Evolutionary conservation across 2,113 vertebrate species (phyloP).

Genomic region (Hiodon alosoides): DNA sequence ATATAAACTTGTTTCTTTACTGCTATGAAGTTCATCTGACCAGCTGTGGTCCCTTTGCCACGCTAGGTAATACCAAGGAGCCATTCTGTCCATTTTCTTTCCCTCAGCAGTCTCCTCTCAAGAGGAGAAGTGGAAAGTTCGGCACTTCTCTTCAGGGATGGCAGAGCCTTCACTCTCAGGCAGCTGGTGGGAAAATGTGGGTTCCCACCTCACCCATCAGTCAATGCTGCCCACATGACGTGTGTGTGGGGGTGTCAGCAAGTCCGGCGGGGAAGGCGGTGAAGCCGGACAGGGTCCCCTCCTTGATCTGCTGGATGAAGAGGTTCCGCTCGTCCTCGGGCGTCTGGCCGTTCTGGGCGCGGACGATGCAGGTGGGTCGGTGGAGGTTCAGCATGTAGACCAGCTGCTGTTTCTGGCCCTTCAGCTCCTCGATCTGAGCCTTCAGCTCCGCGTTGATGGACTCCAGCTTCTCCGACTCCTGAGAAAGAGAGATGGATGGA

Average conservation of each 20-base stretch:
- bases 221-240: conserved; percentile 42
- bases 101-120: conserved; percentile 27
- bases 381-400: conserved; percentile 98
- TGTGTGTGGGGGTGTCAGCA: conserved; percentile 2
- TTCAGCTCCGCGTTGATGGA: conserved; percentile 88
- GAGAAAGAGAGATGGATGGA: not conserved
- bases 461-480: conserved; percentile 98
- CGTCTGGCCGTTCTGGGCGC: conserved; percentile 85
- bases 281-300: conserved; percentile 80
- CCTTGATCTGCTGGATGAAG: conserved; percentile 93
- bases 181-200: not conserved
- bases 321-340: conserved; percentile 92
- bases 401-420: conserved; percentile 94
- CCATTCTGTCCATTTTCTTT: conserved; percentile 17
- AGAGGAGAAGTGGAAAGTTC: conserved; percentile 16
- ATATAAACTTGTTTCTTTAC: conserved; percentile 29
- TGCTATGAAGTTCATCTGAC: conserved; percentile 37
- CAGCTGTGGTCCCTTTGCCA: conserved; percentile 20
- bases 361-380: conserved; percentile 93
- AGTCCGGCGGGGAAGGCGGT: conserved; percentile 29
- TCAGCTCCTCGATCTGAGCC: conserved; percentile 91
- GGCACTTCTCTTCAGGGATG: not conserved
- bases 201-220: not conserved
- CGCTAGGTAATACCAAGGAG: not conserved
- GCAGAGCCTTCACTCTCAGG: not conserved